Evolutionary conservation across 2,797 vertebrate genomes (phyloP).

Genomic region (Chelon labrosus): DNA sequence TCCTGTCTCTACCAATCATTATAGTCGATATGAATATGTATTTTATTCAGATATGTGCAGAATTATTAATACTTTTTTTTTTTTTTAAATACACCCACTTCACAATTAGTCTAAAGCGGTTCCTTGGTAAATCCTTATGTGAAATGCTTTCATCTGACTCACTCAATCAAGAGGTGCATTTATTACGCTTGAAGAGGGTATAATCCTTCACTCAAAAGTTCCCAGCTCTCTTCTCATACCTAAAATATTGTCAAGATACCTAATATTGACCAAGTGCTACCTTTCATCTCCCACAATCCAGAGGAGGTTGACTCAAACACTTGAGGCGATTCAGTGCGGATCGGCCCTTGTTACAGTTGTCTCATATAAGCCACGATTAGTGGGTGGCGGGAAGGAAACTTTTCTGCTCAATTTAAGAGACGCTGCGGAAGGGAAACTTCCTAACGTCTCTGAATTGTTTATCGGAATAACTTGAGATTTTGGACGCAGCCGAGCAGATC

Average conservation of each 20-base stretch:
- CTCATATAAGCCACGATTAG: slow-evolving; percentile 54
- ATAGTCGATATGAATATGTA: no score
- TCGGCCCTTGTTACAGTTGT: slow-evolving; percentile 50
- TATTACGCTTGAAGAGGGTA: slow-evolving; percentile 8
- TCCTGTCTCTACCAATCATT: no score
- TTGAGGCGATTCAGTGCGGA: slow-evolving; percentile 47
- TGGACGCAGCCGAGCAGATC: slow-evolving; percentile 70
- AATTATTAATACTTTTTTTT: no score
- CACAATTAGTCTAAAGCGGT: slow-evolving; percentile 6
- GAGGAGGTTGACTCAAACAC: slow-evolving; percentile 40
- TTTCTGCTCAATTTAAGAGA: slow-evolving; percentile 52
- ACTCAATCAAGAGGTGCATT: slow-evolving; percentile 18
- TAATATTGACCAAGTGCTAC: slow-evolving; percentile 51
- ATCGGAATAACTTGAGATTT: slow-evolving; percentile 67
- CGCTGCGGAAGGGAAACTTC: slow-evolving; percentile 59
- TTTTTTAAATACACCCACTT: neutral
- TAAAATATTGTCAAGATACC: slow-evolving; percentile 38
- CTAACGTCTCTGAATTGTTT: slow-evolving; percentile 60
- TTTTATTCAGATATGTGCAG: no score
- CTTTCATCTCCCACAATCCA: slow-evolving; percentile 44
- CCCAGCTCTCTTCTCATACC: slow-evolving; percentile 10
- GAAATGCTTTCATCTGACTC: slow-evolving; percentile 25
- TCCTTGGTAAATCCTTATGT: slow-evolving; percentile 11
- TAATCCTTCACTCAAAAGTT: slow-evolving; percentile 36
- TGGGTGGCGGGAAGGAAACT: slow-evolving; percentile 36